Base-by-base conservation (phyloP, 30 jellyfish, hydroid and myxozoan species). In the Sanderia malayensis region DNA sequence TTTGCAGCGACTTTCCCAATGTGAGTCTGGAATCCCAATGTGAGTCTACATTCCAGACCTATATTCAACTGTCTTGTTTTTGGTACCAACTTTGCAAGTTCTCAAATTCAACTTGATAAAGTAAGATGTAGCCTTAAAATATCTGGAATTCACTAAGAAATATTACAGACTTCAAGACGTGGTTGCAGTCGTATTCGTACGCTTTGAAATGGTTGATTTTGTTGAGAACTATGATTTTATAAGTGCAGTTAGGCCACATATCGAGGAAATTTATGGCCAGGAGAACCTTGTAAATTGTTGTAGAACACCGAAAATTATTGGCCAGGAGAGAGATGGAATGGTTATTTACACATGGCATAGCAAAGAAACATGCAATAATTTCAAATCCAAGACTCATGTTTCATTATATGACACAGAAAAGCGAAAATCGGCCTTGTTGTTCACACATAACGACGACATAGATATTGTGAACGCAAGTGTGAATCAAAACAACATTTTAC, bases 381-480 rank as follows among this genome's bases (percentile, higher is more conserved):
- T 75, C 2, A 46, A 52, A 26, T 61, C 79, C 49, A 67, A 76
- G 70, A 89, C 97, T 0, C 70, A 71, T 32, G 63, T 89, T 37
- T 94, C 85, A n/a, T 65, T 70, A 20, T 89, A 58, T 53, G 86
- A 75, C 67, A 80, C 85, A n/a, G 57, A 53, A 22, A 66, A 32
- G 0, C 46, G 32, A 17, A 63, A 17, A 8, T 71, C 95, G 2
- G 79, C 31, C 62, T 11, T 75, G 19, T 28, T 89, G 1, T 89
- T 81, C 65, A 57, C 79, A 0, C 95, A 89, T 34, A 86, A 81
- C 34, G 89, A 89, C 24, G 67, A 49, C 22, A 71, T 74, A 22
- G 85, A 89, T n/a, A 67, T 89, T 11, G 92, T 77, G 6, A 64
- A 69, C 65, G 97, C 97, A 32, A 67, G 89, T 61, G 86, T 89